phyloP scores from a whole-genome alignment of 2,113 vertebrate species.

The Oncorhynchus tshawytscha region DNA sequence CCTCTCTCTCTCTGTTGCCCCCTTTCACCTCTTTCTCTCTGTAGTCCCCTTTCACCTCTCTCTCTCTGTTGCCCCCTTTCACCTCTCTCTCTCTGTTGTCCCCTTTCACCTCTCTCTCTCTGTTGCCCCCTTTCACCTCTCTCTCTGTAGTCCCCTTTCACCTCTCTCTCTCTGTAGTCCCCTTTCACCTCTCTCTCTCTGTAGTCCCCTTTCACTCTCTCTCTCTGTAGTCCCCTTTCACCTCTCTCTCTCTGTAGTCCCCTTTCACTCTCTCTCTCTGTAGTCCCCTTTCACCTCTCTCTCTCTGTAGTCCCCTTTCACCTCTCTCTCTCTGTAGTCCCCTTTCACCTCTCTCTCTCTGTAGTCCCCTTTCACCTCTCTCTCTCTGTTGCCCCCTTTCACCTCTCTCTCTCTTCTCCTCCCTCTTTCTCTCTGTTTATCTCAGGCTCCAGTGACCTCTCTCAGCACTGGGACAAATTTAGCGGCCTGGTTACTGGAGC shows the following conservation, averaged over 20 bases:
- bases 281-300: too few relatives aligned
- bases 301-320: too few relatives aligned
- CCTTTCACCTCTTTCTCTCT: not conserved
- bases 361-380: not conserved
- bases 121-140: not conserved
- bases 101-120: not conserved
- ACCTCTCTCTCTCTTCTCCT: not conserved
- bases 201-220: too few relatives aligned
- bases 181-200: too few relatives aligned
- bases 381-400: not conserved
- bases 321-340: too few relatives aligned
- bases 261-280: too few relatives aligned
- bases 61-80: conserved; percentile 11
- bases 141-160: not conserved
- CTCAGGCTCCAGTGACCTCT: conserved; percentile 52
- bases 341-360: too few relatives aligned
- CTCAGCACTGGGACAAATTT: conserved; percentile 45
- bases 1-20: not conserved
- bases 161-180: too few relatives aligned
- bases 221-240: too few relatives aligned
- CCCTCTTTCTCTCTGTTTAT: conserved; percentile 30
- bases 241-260: too few relatives aligned
- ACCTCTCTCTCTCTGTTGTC: not conserved
- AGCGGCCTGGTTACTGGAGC: conserved; percentile 46
- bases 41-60: not conserved